phyloP scores from a whole-genome alignment of 2,113 vertebrate genomes.

The Percina caprodes region DNA sequence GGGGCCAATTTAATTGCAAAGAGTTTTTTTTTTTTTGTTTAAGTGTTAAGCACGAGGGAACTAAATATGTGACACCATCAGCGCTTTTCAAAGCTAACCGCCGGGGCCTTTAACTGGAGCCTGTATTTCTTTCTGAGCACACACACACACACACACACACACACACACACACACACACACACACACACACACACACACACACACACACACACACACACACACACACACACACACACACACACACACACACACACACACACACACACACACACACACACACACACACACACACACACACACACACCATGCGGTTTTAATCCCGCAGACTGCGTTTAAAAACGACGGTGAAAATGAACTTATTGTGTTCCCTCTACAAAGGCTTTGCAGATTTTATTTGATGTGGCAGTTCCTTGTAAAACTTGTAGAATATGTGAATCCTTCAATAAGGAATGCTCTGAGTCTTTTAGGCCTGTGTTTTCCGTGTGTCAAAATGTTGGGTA shows the following conservation, averaged over 20 bases:
- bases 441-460: constrained; percentile 67
- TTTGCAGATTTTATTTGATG: constrained; percentile 75
- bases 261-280: constrained; percentile 32
- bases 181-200: constrained; percentile 23
- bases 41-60: constrained; percentile 66
- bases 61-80: constrained; percentile 78
- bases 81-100: constrained; percentile 84
- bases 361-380: constrained; percentile 80
- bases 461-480: constrained; percentile 41
- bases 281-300: neutral
- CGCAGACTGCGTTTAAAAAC: constrained; percentile 76
- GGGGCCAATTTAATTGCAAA: constrained; percentile 74
- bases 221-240: constrained; percentile 37
- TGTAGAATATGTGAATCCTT: constrained; percentile 71
- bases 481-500: constrained; percentile 46
- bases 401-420: constrained; percentile 78
- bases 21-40: constrained; percentile 29
- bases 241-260: constrained; percentile 23
- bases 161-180: neutral
- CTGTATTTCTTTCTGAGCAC: constrained; percentile 49
- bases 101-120: constrained; percentile 70
- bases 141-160: constrained; percentile 27
- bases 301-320: constrained; percentile 73
- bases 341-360: constrained; percentile 79
- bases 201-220: constrained; percentile 8